A percentile compares a stretch with the other conserved stretches of the same genome.
phyloP scores from a whole-genome alignment of 2,888 invertebrate species.

The Parnassius smintheus region DNA sequence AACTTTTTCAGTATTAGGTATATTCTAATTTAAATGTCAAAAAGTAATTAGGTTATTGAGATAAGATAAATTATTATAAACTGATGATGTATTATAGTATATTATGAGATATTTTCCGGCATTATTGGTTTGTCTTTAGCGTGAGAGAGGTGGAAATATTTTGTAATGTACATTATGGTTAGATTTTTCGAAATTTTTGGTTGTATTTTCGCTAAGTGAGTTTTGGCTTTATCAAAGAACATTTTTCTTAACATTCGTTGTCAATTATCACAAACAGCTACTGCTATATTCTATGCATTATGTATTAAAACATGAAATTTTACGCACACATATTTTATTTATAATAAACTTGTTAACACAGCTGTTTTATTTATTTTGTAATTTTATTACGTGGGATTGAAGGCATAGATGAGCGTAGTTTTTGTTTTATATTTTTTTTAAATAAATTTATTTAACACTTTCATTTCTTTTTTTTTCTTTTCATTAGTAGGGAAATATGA shows the following conservation, averaged over 20 bases:
- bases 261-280: conserved; percentile 35
- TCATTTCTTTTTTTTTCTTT: conserved; percentile 48
- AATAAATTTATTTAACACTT: conserved; percentile 77
- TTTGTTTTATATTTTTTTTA: conserved; percentile 68
- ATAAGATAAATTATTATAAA: conserved; percentile 22
- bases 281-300: neutral
- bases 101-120: neutral
- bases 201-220: conserved; percentile 36
- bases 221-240: conserved; percentile 13
- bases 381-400: conserved; percentile 59
- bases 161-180: conserved; percentile 28
- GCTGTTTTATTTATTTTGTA: conserved; percentile 58
- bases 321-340: conserved; percentile 50
- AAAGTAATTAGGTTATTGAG: conserved; percentile 50
- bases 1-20: conserved; percentile 77
- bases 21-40: conserved; percentile 66
- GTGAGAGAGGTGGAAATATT: conserved; percentile 6
- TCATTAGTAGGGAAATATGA: conserved; percentile 29
- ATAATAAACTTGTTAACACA: conserved; percentile 59
- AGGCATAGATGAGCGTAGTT: conserved; percentile 60
- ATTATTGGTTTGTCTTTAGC: neutral
- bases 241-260: conserved; percentile 12
- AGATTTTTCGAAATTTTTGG: conserved; percentile 65
- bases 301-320: conserved; percentile 40
- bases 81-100: neutral